These are phyloP conservation scores for Apogon hyalosoma DNA, from an alignment of 2,797 vertebrate species.

Conservation along the genomic window DNA sequence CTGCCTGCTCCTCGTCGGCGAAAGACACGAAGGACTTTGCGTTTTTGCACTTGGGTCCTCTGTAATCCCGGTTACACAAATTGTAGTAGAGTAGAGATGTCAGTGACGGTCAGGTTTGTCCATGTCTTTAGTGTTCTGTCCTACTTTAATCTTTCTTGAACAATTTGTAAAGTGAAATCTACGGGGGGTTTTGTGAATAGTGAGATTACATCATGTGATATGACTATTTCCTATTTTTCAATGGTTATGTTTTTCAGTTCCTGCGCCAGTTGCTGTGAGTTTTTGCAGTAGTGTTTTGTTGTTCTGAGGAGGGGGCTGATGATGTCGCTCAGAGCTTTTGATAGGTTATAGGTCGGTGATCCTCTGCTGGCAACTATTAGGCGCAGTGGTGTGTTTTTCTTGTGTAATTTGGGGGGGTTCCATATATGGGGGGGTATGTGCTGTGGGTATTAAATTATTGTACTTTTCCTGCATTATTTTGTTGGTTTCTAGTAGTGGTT, in stretches of 20 bases:
- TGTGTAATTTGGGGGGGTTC: too few species aligned
- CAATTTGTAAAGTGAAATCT: background rate
- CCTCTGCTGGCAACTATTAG: too few species aligned
- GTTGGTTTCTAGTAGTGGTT: too few species aligned
- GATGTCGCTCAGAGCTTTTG: background rate
- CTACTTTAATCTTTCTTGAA: background rate
- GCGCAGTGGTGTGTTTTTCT: too few species aligned
- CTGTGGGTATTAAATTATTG: too few species aligned
- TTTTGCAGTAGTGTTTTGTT: background rate
- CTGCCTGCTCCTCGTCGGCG: too few species aligned
- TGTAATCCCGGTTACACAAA: too few species aligned
- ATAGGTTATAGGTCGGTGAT: background rate
- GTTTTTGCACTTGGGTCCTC: too few species aligned
- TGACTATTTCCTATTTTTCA: background rate
- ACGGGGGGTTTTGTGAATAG: background rate
- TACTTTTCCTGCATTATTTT: too few species aligned
- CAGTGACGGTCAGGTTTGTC: background rate
- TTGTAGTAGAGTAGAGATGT: too few species aligned
- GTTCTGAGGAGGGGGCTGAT: background rate
- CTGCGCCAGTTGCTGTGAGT: background rate
- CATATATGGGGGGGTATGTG: too few species aligned
- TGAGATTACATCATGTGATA: background rate
- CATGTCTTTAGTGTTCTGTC: background rate
- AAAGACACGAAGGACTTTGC: too few species aligned
- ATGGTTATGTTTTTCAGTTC: background rate